Conservation (phyloP, 2,888 invertebrate genomes). For the Oligia fasciuncula region DNA sequence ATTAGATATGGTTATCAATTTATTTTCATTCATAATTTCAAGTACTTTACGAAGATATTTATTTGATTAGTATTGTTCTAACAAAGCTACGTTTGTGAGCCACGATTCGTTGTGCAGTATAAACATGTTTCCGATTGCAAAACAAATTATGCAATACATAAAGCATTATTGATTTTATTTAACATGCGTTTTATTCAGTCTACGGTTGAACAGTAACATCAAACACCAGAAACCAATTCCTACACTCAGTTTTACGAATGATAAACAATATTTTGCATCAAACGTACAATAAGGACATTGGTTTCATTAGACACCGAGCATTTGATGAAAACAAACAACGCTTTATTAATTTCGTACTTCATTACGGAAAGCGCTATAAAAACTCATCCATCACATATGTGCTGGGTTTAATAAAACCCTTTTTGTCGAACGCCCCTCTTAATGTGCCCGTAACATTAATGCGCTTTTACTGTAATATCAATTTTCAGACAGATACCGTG, state of each 20-base stretch:
- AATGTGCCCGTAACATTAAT: conserved; percentile 66
- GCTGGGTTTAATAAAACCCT: conserved; percentile 51
- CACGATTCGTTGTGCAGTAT: conserved; percentile 30
- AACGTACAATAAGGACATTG: conserved; percentile 5
- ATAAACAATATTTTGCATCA: conserved; percentile 10
- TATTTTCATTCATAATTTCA: conserved; percentile 30
- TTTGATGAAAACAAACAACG: conserved; percentile 28
- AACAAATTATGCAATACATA: conserved; percentile 49
- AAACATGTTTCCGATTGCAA: conserved; percentile 35
- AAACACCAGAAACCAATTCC: conserved; percentile 15
- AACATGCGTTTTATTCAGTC: conserved; percentile 3
- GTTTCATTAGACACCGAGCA: conserved; percentile 14
- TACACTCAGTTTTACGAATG: conserved; percentile 9
- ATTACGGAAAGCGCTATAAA: conserved; percentile 35
- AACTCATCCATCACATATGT: conserved; percentile 44
- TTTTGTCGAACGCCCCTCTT: conserved; percentile 49
- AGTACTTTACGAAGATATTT: conserved; percentile 20
- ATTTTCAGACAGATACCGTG: conserved; percentile 81
- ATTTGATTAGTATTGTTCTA: conserved; percentile 42
- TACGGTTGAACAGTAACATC: conserved; percentile 14
- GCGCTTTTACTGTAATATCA: conserved; percentile 78
- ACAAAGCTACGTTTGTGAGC: conserved; percentile 14
- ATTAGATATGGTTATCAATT: conserved; percentile 17
- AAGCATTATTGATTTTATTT: conserved; percentile 31
- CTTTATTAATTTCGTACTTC: conserved; percentile 23